Base-by-base conservation (phyloP, 1,140 invertebrate species). In the Pseudomyrmex flavicornis region DNA sequence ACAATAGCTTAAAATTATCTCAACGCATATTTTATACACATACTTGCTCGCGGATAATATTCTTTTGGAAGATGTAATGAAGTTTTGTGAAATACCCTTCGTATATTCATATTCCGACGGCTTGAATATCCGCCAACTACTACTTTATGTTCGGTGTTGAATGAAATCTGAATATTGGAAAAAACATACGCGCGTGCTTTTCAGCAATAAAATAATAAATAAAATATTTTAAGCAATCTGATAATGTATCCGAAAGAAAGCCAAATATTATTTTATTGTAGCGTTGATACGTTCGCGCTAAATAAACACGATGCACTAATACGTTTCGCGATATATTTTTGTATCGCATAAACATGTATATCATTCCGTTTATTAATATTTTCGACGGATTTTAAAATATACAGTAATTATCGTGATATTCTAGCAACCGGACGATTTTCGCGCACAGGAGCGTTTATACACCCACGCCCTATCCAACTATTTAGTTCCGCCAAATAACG, bases 141-240 rank as follows among this genome's bases (percentile, higher is more conserved):
- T 76, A 35, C 35, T 76, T 54, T 52, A n/a, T 54, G 65, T 76
- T 65, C 61, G 35, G 35, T 9, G 63, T 76, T 26, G 73, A 76
- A 76, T 76, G 26, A 63, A 76, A 76, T 76, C 48, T 54, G 48
- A 76, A 76, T 76, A 76, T 54, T 76, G 48, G 17, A 76, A 35
- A 35, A 35, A 35, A 65, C 65, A 65, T 20, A 8, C 56, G 13
- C 12, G 17, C 62, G 44, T 54, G 20, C 20, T 46, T 79, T 0
- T 35, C 35, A 35, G 35, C 35, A 5, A 35, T 35, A 35, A 35
- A 35, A 35, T 35, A 35, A 35, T 1, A 15, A 69, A 20, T 69
- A 46, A 52, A 69, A 77, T 35, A 79, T 69, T 69, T 79, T 48
- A 48, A 46, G 52, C 15, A 69, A 79, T 69, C 52, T 15, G 5